phyloP scores from a whole-genome alignment of 2,797 vertebrate species.

The Gambusia yucatana region DNA sequence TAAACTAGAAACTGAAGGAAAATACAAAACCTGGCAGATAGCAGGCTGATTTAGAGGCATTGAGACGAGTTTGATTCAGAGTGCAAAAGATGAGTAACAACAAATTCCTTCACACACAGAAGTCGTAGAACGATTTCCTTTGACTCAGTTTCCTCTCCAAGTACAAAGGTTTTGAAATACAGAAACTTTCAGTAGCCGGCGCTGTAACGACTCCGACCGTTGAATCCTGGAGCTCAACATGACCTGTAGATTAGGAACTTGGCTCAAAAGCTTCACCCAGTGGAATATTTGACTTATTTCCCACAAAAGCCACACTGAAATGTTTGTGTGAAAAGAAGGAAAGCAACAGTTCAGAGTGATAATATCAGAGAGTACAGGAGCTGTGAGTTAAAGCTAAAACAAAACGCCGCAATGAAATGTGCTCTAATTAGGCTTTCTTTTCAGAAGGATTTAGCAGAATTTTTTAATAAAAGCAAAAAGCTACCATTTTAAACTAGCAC shows the following conservation, averaged over 20 bases:
- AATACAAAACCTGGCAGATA: conserved; percentile 17
- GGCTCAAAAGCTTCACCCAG: conserved; percentile 43
- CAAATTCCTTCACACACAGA: conserved; percentile 17
- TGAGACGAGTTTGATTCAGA: neutral
- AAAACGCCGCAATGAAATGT: neutral
- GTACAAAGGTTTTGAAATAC: conserved; percentile 46
- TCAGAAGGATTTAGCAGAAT: neutral
- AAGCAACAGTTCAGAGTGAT: conserved; percentile 8
- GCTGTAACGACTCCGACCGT: conserved; percentile 44
- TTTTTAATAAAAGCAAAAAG: neutral
- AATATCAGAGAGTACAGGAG: conserved; percentile 8
- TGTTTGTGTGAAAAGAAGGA: conserved; percentile 22
- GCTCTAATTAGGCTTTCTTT: neutral
- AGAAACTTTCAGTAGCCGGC: conserved; percentile 32
- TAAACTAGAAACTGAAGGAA: conserved; percentile 29
- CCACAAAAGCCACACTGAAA: conserved; percentile 17
- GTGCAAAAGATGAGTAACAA: neutral
- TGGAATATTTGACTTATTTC: conserved; percentile 56
- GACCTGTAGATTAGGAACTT: neutral
- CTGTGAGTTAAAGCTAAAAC: neutral
- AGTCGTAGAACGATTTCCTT: conserved; percentile 4
- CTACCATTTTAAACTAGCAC: neutral
- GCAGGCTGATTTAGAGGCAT: conserved; percentile 23
- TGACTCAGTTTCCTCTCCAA: conserved; percentile 27
- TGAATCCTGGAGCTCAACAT: conserved; percentile 1